A percentile compares a stretch with the other conserved stretches of the same genome.
These are phyloP conservation scores for Dunckerocampus dactyliophorus DNA, from an alignment of 2,113 vertebrate species.

Conservation along the genomic window DNA sequence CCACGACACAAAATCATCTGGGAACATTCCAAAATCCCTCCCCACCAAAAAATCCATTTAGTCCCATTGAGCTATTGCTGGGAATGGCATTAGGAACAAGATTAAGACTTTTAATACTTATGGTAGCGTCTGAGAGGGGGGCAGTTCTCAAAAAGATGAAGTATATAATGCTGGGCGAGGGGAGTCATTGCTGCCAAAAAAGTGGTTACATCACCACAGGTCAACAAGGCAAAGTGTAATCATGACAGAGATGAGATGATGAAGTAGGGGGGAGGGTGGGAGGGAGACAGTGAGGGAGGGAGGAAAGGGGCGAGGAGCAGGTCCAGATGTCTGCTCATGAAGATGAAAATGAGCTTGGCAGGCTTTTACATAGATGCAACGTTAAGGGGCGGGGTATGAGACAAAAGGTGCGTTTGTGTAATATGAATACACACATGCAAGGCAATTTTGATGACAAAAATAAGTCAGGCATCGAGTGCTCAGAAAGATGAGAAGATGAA, in stretches of 20 bases:
- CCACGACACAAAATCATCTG: conserved; percentile 29
- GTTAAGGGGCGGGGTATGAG: neutral
- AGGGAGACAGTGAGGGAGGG: conserved; percentile 27
- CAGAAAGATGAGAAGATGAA: conserved; percentile 29
- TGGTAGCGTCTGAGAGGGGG: conserved; percentile 25
- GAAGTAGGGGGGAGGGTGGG: conserved; percentile 30
- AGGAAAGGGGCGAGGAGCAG: conserved; percentile 20
- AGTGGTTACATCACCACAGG: conserved; percentile 65
- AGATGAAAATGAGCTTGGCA: conserved; percentile 40
- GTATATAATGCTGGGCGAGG: conserved; percentile 36
- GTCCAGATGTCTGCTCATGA: conserved; percentile 59
- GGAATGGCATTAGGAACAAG: conserved; percentile 42
- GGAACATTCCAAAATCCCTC: conserved; percentile 33
- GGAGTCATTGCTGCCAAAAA: conserved; percentile 55
- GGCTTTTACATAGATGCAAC: conserved; percentile 11
- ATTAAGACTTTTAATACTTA: conserved; percentile 47
- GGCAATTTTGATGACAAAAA: conserved; percentile 1
- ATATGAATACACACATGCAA: neutral
- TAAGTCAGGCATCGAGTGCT: conserved; percentile 18
- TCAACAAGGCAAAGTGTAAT: conserved; percentile 62
- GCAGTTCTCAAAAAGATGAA: conserved; percentile 43
- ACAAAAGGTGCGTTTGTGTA: neutral
- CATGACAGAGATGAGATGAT: conserved; percentile 57
- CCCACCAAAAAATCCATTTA: conserved; percentile 26
- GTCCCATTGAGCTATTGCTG: conserved; percentile 17